phyloP scores from a whole-genome alignment of 2,113 vertebrate genomes.

The Piprites chloris region DNA sequence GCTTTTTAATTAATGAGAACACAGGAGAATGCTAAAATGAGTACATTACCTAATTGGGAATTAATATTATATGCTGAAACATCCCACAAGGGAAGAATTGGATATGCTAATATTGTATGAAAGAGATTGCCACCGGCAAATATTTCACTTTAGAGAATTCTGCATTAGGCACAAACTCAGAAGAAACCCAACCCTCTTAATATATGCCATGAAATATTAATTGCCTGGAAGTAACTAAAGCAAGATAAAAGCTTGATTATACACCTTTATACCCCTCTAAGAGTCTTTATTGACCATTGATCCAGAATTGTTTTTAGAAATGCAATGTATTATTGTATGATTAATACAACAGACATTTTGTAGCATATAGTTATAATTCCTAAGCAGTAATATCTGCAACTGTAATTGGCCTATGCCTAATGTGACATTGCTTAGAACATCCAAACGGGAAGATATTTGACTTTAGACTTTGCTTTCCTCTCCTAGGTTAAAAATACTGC shows the following conservation, averaged over 20 bases:
- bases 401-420: neutral
- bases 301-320: conserved; percentile 14
- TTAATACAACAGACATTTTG: neutral
- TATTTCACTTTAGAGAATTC: conserved; percentile 60
- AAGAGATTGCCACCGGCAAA: conserved; percentile 67
- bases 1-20: conserved; percentile 72
- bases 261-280: conserved; percentile 37
- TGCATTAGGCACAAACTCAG: conserved; percentile 48
- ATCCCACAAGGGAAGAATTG: conserved; percentile 68
- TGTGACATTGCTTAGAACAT: neutral
- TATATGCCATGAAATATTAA: conserved; percentile 59
- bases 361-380: neutral
- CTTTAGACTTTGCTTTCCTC: neutral
- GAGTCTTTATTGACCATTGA: conserved; percentile 2
- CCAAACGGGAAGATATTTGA: neutral
- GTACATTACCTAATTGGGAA: conserved; percentile 63
- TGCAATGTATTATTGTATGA: neutral
- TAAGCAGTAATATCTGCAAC: neutral
- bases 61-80: conserved; percentile 71
- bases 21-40: conserved; percentile 62
- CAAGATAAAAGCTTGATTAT: conserved; percentile 48
- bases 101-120: conserved; percentile 67
- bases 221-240: conserved; percentile 34
- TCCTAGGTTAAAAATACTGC: neutral
- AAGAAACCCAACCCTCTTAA: neutral